Conservation (phyloP, 2,888 invertebrate species). For the Penaeus monodon region DNA sequence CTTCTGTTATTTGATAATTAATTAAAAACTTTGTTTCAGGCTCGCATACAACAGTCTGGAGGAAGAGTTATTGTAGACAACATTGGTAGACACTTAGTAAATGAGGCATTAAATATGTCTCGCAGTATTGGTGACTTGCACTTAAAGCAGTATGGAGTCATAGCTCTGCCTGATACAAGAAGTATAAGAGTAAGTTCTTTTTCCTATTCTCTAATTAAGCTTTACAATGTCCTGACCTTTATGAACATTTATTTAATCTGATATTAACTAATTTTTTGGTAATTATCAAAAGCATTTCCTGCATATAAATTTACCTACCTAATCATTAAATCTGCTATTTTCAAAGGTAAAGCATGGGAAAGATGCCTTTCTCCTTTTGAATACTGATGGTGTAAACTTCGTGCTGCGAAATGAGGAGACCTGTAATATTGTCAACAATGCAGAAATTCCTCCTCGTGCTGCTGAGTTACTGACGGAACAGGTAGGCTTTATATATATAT, state of each 20-base stretch:
- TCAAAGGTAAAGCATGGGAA: conserved; percentile 70
- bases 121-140: conserved; percentile 73
- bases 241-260: too few relatives aligned
- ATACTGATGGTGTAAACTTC: conserved; percentile 72
- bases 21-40: conserved; percentile 64
- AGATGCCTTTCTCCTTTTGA: conserved; percentile 72
- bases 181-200: conserved; percentile 68
- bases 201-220: too few relatives aligned
- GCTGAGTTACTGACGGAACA: conserved; percentile 71
- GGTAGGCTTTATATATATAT: conserved; percentile 19
- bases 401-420: conserved; percentile 72
- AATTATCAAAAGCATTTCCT: too few relatives aligned
- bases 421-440: conserved; percentile 70
- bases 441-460: conserved; percentile 70
- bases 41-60: conserved; percentile 70
- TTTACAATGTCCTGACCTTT: too few relatives aligned
- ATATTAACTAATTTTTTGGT: too few relatives aligned
- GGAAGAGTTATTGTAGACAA: conserved; percentile 70
- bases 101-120: conserved; percentile 73
- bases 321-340: background rate
- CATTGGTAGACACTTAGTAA: conserved; percentile 70
- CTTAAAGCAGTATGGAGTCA: conserved; percentile 72
- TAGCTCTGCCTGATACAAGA: conserved; percentile 70
- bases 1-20: too few relatives aligned
- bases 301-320: too few relatives aligned